Percentiles rank a stretch among this genome's conserved stretches.
phyloP scores from a whole-genome alignment of 2,888 invertebrate species.

The Athrips mouffetella region DNA sequence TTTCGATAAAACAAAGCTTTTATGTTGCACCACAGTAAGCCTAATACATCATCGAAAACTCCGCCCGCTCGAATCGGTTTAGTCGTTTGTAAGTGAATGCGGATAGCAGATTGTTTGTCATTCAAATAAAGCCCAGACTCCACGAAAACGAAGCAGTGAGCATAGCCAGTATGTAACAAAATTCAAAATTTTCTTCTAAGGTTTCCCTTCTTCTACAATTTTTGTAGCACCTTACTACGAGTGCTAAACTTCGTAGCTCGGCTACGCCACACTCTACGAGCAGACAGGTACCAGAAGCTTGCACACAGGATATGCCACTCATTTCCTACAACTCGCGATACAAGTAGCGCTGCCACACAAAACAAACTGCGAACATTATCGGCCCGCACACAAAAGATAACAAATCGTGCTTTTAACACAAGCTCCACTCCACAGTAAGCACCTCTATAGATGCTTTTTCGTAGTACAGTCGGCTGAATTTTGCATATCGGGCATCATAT shows the following conservation, averaged over 20 bases:
- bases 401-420: constrained; percentile 51
- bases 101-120: too few species aligned
- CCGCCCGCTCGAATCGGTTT: too few species aligned
- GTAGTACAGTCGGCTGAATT: constrained; percentile 6
- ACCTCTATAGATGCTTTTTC: constrained; percentile 13
- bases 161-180: too few species aligned
- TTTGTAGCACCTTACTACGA: not conserved
- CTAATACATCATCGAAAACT: too few species aligned
- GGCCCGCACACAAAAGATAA: constrained; percentile 40
- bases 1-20: too few species aligned
- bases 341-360: not conserved
- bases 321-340: constrained; percentile 10
- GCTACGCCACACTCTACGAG: not conserved
- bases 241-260: not conserved
- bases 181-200: too few species aligned
- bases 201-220: too few species aligned
- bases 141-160: too few species aligned
- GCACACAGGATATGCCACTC: not conserved
- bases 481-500: too few species aligned
- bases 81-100: too few species aligned
- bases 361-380: constrained; percentile 24
- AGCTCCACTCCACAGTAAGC: constrained; percentile 23
- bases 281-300: not conserved
- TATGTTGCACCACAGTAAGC: too few species aligned
- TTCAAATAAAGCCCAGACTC: too few species aligned